Base-by-base conservation (phyloP, 2,888 invertebrate genomes). In the Glyphotaelius pellucidus region DNA sequence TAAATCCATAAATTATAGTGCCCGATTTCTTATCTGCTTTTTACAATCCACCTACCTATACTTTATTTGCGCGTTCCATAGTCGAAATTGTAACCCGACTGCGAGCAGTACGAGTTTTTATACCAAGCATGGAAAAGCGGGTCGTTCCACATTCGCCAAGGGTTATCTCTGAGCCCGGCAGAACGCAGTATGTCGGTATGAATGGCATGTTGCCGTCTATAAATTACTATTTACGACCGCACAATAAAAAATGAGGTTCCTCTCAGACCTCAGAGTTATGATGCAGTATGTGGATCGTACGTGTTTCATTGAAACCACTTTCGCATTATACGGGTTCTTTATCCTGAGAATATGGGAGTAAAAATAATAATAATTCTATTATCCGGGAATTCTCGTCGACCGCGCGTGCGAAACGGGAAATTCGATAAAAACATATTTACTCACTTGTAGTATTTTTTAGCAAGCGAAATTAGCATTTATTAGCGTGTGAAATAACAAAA, bases 181-280 rank as follows among this genome's bases (percentile, higher is more conserved):
- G 52, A n/a, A 52, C 35, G 85, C 14, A 15, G 85, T n/a, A 35
- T 35, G 85, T n/a, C 35, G 67, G 79, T 88, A 88, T 88, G 88
- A 88, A 88, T 88, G 88, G 67, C 88, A 67, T 88, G 88, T 88
- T 25, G 88, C 79, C 67, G 32, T 88, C 31, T 88, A 67, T 79
- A 88, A 88, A 88, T 88, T 79, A 88, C 88, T 67, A 88, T 88
- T 87, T 67, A 88, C 79, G 88, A 88, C 79, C 25, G 67, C 31
- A 88, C 79, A 88, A 88, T 88, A 88, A 88, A 87, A 87, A 47
- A 38, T 38, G 42, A 85, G 35, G 35, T 85, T 85, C 38, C 35
- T 67, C 52, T 67, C 52, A 67, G 52, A 67, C 52, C 25, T 83
- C 83, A n/a, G 85, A 85, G 85, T 85, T 85, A 85, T 85, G 85